phyloP scores from a whole-genome alignment of 2,113 vertebrate genomes.

The Lophotis ruficrista region DNA sequence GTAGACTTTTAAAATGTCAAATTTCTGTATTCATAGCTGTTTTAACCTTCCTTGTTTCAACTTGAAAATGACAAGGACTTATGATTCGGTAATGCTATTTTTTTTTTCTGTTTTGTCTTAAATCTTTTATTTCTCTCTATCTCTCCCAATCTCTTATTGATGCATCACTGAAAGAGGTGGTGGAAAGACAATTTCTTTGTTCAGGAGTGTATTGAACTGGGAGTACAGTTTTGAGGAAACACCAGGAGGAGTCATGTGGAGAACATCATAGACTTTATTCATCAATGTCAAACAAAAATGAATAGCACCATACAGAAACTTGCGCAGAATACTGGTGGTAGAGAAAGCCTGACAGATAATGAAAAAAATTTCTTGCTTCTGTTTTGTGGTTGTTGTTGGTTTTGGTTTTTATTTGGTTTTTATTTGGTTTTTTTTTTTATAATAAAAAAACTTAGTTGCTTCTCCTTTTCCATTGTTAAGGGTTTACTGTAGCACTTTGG shows the following conservation, averaged over 20 bases:
- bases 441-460: not conserved
- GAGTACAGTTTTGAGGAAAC: slow-evolving; percentile 30
- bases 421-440: not conserved
- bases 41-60: not conserved
- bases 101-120: not conserved
- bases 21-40: not conserved
- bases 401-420: not conserved
- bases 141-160: not conserved
- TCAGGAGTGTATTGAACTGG: not conserved
- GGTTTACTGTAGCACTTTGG: not conserved
- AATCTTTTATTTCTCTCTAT: not conserved
- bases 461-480: not conserved
- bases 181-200: not conserved
- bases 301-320: not conserved
- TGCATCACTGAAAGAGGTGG: not conserved
- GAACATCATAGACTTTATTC: not conserved
- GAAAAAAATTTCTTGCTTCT: not conserved
- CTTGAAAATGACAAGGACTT: not conserved
- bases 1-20: not conserved
- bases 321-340: not conserved
- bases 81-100: not conserved
- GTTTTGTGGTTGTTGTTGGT: not conserved
- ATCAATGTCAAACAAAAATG: not conserved
- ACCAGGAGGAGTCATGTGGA: not conserved
- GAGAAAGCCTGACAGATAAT: not conserved